Conservation (phyloP, 1,140 invertebrate species). For the Penaeus chinensis region DNA sequence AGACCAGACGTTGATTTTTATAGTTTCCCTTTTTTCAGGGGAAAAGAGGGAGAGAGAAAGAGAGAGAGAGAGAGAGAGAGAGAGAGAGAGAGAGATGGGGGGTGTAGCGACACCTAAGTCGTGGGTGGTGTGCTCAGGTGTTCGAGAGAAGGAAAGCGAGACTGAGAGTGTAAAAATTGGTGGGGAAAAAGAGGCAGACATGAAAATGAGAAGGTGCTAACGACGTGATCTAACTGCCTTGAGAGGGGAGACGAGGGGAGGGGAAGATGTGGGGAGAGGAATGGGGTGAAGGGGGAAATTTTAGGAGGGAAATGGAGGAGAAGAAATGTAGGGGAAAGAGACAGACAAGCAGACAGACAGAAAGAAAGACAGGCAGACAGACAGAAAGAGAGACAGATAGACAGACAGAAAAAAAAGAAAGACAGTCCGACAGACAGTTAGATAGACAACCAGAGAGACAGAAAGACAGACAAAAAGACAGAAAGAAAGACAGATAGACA, state of each 20-base stretch:
- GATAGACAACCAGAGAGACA: too few species aligned
- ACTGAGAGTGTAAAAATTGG: too few species aligned
- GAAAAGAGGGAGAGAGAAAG: neutral
- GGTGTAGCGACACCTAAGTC: too few species aligned
- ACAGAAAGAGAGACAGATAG: neutral
- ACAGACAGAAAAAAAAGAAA: too few species aligned
- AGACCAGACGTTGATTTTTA: neutral
- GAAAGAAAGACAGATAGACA: neutral
- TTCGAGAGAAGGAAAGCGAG: too few species aligned
- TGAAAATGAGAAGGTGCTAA: neutral
- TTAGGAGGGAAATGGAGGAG: neutral
- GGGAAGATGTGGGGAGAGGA: too few species aligned
- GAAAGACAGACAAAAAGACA: neutral
- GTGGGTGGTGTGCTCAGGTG: too few species aligned
- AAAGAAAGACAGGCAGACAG: neutral
- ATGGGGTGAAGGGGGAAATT: too few species aligned
- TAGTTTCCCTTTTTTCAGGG: neutral
- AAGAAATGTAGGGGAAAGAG: neutral
- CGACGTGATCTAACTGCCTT: neutral
- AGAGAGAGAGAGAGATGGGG: too few species aligned
- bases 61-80: too few species aligned
- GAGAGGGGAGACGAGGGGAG: neutral
- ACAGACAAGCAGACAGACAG: neutral
- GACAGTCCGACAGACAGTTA: too few species aligned
- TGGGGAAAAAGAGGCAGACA: neutral